Base-by-base conservation (phyloP, 2,113 vertebrate genomes). In the Zosterops lateralis region DNA sequence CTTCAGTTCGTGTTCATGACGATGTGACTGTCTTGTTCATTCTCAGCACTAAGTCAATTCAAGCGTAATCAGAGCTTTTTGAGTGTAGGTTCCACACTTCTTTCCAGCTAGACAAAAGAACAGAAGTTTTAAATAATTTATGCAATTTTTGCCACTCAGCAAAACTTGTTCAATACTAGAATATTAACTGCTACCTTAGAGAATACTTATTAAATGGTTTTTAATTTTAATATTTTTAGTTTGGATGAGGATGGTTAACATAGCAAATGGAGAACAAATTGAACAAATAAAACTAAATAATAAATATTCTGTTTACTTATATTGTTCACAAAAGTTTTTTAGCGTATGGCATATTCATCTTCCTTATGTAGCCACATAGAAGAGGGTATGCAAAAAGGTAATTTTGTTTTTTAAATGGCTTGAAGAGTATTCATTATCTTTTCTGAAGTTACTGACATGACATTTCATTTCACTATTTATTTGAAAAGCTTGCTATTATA, bases 401-500 rank as follows among this genome's bases (percentile, higher is more conserved):
- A 47, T 74, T 87, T 71, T 19, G 38, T 91, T 79, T 90, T 73
- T 62, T 61, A 89, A 91, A 79, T 77, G 28, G 10, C 20, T 64
- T 51, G 66, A 84, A 85, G 48, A 84, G 9, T 74, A 70, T 86
- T 95, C 29, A n/a, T 70, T 56, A 53, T 81, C 54, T 94, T 86
- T 91, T 45, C 56, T 75, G 58, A 92, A 84, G 47, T 86, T 91
- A 42, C 38, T 66, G 50, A 51, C 28, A 38, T 17, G 15, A 45
- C 28, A 34, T 75, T 72, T 95, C 64, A 44, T 75, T 72, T 95
- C 64, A 44, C 34, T 87, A 19, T 17, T 11, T 32, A 56, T 89
- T 94, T 57, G 79, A 96, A 96, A 96, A 86, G 45, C 61, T 95
- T 60, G 29, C 22, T 87, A 44, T 82, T 79, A 76, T 72, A 91